A percentile compares a stretch with the other conserved stretches of the same genome.
Conservation (phyloP, 1,140 invertebrate genomes). For the Philaenus spumarius region DNA sequence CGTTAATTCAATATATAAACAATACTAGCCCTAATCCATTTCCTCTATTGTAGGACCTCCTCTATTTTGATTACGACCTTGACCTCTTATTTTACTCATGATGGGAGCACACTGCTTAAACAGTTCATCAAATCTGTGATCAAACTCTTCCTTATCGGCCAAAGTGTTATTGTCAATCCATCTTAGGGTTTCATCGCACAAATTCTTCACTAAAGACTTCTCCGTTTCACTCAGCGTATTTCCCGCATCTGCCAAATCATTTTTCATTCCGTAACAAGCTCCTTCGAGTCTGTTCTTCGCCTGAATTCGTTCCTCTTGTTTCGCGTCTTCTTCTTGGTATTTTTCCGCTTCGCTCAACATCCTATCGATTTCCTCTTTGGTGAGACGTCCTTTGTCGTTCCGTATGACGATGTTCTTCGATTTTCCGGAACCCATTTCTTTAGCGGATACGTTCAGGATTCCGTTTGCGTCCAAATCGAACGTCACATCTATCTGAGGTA, state of each 20-base stretch:
- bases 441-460: too few relatives aligned
- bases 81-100: constrained; percentile 47
- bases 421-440: too few relatives aligned
- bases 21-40: too few relatives aligned
- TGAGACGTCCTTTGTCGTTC: constrained; percentile 48
- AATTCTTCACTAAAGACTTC: constrained; percentile 36
- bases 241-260: constrained; percentile 40
- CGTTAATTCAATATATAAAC: too few relatives aligned
- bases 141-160: constrained; percentile 55
- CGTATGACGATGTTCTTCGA: too few relatives aligned
- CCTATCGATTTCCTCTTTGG: constrained; percentile 47
- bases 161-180: constrained; percentile 59
- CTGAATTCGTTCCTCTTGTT: constrained; percentile 48
- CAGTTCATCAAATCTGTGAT: constrained; percentile 49
- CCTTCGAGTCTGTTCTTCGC: constrained; percentile 62
- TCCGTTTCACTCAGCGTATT: constrained; percentile 35
- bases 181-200: constrained; percentile 45
- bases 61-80: too few relatives aligned
- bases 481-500: too few relatives aligned
- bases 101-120: constrained; percentile 46
- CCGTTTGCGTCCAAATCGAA: too few relatives aligned
- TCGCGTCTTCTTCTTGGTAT: constrained; percentile 50
- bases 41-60: too few relatives aligned
- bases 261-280: constrained; percentile 63
- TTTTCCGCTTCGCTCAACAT: constrained; percentile 64